Conservation (phyloP, 2,888 invertebrate genomes). For the Dynastes tityus region DNA sequence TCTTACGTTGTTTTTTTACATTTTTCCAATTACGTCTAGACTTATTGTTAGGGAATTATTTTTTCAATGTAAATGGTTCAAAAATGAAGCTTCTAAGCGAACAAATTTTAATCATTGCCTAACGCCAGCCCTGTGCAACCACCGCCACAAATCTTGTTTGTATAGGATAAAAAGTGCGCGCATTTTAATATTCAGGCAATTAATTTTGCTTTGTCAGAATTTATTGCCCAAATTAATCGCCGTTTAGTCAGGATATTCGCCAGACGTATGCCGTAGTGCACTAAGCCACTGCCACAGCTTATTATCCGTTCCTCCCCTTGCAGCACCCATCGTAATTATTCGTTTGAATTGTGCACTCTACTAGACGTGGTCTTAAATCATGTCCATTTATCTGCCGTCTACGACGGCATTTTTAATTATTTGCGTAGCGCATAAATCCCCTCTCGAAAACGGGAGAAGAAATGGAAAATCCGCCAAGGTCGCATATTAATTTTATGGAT, state of each 20-base stretch:
- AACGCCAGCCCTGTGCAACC: background rate
- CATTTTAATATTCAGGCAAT: constrained; percentile 38
- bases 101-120: background rate
- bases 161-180: background rate
- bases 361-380: constrained; percentile 15
- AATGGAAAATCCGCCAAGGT: constrained; percentile 15
- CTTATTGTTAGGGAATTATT: no score
- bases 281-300: background rate
- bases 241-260: constrained; percentile 24
- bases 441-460: background rate
- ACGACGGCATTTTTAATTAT: constrained; percentile 11
- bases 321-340: constrained; percentile 6
- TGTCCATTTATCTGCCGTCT: constrained; percentile 7
- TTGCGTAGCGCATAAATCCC: background rate
- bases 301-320: constrained; percentile 9
- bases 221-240: constrained; percentile 45
- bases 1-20: no score
- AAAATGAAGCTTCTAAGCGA: background rate
- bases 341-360: constrained; percentile 10
- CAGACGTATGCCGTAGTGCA: constrained; percentile 3
- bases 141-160: background rate
- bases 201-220: constrained; percentile 49
- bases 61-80: no score
- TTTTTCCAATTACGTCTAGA: no score
- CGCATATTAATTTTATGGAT: background rate